A percentile compares a stretch with the other conserved stretches of the same genome.
These are phyloP conservation scores for Montifringilla adamsi DNA, from an alignment of 2,113 vertebrate genomes.

Conservation along the genomic window DNA sequence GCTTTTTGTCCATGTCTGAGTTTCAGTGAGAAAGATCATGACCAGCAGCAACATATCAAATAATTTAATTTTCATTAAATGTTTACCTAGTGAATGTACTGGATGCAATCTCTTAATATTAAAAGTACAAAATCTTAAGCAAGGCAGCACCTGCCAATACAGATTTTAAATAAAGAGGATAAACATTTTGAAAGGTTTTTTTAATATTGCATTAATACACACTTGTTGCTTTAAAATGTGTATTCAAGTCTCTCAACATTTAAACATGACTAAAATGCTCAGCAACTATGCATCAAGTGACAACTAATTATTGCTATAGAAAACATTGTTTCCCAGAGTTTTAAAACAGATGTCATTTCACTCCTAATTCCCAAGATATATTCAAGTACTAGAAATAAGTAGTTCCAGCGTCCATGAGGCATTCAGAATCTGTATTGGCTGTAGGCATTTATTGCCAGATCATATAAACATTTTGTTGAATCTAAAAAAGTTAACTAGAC, in stretches of 20 bases:
- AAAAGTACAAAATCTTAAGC: constrained; percentile 22
- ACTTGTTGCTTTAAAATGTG: constrained; percentile 12
- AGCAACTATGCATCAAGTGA: neutral
- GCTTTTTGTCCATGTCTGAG: neutral
- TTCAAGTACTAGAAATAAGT: constrained; percentile 42
- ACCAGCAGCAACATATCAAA: constrained; percentile 17
- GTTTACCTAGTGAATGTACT: constrained; percentile 4
- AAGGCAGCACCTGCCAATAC: constrained; percentile 35
- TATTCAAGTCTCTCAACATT: neutral
- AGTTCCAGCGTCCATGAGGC: constrained; percentile 39
- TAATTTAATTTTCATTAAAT: neutral
- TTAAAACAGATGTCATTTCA: constrained; percentile 16
- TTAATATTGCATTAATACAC: constrained; percentile 32
- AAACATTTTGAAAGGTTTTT: neutral
- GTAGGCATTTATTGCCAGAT: constrained; percentile 42
- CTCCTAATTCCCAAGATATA: neutral
- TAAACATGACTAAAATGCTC: constrained; percentile 3
- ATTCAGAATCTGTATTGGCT: constrained; percentile 57
- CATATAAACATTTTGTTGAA: constrained; percentile 18
- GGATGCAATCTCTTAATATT: neutral
- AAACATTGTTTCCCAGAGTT: constrained; percentile 36
- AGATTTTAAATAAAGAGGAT: constrained; percentile 42
- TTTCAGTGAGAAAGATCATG: constrained; percentile 22
- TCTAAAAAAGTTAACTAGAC: constrained; percentile 37
- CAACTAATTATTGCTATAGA: constrained; percentile 60